Percentiles rank a stretch among this genome's conserved stretches.
phyloP scores from a whole-genome alignment of 2,888 invertebrate genomes.

The Hoplodrina ambigua region DNA sequence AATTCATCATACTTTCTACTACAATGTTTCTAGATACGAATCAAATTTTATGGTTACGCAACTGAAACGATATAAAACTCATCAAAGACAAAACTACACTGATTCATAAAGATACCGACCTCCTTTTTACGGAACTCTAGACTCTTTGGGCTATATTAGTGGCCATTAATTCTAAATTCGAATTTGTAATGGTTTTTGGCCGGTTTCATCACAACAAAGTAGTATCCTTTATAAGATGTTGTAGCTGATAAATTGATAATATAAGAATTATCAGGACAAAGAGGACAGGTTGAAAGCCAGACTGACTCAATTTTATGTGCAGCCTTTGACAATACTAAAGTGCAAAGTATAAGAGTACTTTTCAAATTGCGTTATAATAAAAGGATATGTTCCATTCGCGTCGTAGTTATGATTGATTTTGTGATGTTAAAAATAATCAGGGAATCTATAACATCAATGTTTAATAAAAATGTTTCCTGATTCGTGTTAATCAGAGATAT shows the following conservation, averaged over 20 bases:
- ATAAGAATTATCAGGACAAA: conserved; percentile 39
- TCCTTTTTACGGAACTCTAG: conserved; percentile 36
- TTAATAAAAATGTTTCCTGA: conserved; percentile 17
- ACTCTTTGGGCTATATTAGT: conserved; percentile 36
- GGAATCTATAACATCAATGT: conserved; percentile 19
- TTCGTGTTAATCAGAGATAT: conserved; percentile 17
- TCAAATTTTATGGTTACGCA: conserved; percentile 34
- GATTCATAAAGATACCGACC: conserved; percentile 33
- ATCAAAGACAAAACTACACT: conserved; percentile 31
- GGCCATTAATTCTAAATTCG: conserved; percentile 49
- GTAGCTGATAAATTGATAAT: conserved; percentile 42
- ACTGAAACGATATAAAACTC: conserved; percentile 31
- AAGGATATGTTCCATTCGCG: not conserved
- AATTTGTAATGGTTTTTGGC: conserved; percentile 33
- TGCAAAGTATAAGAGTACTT: conserved; percentile 4
- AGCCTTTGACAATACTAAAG: conserved; percentile 8
- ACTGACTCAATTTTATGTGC: conserved; percentile 28
- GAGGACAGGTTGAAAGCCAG: conserved; percentile 45
- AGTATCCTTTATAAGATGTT: conserved; percentile 26
- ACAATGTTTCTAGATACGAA: conserved; percentile 30
- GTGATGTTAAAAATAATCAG: conserved; percentile 21
- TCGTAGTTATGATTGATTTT: conserved; percentile 7
- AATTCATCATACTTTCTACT: conserved; percentile 52
- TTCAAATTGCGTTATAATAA: not conserved
- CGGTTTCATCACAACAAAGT: conserved; percentile 35